Conservation (phyloP, 1,140 invertebrate genomes). For the Cydia strobilella region DNA sequence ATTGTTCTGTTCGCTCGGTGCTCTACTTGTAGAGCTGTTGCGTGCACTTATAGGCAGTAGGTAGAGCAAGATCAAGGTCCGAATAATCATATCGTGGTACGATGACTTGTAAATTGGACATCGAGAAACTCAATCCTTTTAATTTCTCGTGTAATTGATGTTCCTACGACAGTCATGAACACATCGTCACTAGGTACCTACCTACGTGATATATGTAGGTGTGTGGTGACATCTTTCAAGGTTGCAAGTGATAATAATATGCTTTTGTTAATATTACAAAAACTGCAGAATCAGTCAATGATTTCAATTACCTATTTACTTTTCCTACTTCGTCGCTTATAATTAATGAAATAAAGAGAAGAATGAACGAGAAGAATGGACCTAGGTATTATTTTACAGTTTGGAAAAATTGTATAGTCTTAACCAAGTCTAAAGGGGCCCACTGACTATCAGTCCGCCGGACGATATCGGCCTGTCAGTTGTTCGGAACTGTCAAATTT, state of each 20-base stretch:
- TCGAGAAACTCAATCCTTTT: not conserved
- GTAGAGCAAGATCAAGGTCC: conserved; percentile 22
- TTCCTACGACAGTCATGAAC: not conserved
- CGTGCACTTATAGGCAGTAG: conserved; percentile 22
- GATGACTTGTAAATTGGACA: not conserved
- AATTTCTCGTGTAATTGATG: not conserved
- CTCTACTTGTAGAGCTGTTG: conserved; percentile 2
- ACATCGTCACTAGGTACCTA: not conserved
- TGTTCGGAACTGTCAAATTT: too few species aligned
- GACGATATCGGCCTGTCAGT: too few species aligned
- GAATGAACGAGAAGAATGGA: too few species aligned
- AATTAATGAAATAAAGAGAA: too few species aligned
- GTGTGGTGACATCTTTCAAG: not conserved
- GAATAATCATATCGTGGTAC: not conserved
- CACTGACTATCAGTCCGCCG: too few species aligned
- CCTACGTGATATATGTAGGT: conserved; percentile 1
- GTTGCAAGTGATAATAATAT: not conserved
- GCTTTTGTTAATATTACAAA: not conserved
- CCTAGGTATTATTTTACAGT: too few species aligned
- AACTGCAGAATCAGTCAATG: not conserved
- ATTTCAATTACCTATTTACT: not conserved
- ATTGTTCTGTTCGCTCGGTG: conserved; percentile 1
- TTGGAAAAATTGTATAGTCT: too few species aligned
- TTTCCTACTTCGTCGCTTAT: too few species aligned
- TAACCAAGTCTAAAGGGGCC: too few species aligned